Evolutionary conservation across 2,797 vertebrate genomes (phyloP), one percentile per base, ranked within the genome.

Genomic region (Harpagifer antarcticus): DNA sequence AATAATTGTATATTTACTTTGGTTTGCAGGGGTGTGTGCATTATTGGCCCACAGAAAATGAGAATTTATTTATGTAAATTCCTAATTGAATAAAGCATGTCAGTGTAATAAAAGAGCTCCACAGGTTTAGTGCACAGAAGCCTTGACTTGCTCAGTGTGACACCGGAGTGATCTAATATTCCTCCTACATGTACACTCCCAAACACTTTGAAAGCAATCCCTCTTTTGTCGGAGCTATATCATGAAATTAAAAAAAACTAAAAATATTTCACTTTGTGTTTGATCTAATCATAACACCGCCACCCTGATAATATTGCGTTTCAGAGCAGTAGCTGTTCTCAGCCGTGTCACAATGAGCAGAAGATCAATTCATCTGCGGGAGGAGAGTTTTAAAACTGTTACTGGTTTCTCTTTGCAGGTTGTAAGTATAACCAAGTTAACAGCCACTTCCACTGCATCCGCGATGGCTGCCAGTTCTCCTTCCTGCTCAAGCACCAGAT

Each of bases 401-500:
- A 42, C 78, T 68, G 74, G 65, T 69, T 77, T 74, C 50, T 56
- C 52, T 62, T 70, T 75, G 1, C 89, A 99, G 98, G 98, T 83
- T 99, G 98, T 88, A 99, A 99, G 88, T 99, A 99, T 89, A 99
- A 99, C 96, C 98, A 99, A 92, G 97, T 99, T 89, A 99, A 98
- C 92, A 99, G 98, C 86, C 98, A 99, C 91, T 99, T 99, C 92
- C 98, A 99, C 93, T 99, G 98, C 92, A 99, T 99, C 90, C 96
- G 98, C 0, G 98, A 99, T 44, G 98, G 96, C 86, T 99, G 98
- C 95, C 97, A 98, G 94, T 99, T 99, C 94, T 99, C 98, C 94
- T 99, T 99, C 95, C 96, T 99, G 86, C 97, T 99, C 70, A 99
- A 99, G 92, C 98, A 99, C 93, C 98, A 99, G 94, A 99, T 99